Percentiles rank a stretch among this genome's conserved stretches.
Evolutionary conservation across 2,888 invertebrate species (phyloP).

Genomic region (Polydrusus cervinus): DNA sequence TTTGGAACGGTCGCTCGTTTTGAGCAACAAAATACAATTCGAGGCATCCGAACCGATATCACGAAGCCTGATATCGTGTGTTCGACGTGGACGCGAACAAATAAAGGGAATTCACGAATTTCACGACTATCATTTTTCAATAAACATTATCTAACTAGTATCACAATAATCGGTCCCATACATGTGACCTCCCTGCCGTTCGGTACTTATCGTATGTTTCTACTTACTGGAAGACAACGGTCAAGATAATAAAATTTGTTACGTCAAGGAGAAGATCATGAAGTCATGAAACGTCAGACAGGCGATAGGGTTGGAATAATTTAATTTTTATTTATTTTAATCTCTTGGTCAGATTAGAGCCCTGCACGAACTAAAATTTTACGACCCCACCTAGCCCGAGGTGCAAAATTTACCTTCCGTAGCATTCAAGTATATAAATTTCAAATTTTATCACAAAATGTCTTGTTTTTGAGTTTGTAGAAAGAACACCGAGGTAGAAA

Average conservation of each 20-base stretch:
- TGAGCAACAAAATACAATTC: conserved; percentile 17
- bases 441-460: too few species aligned
- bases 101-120: conserved; percentile 41
- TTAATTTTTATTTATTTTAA: too few species aligned
- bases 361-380: too few species aligned
- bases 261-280: too few species aligned
- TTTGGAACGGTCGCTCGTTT: conserved; percentile 33
- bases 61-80: conserved; percentile 30
- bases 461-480: too few species aligned
- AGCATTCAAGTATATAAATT: too few species aligned
- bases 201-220: background rate
- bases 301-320: too few species aligned
- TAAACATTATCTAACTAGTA: background rate
- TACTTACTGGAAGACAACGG: background rate
- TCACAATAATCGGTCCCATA: conserved; percentile 1
- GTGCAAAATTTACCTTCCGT: too few species aligned
- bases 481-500: too few species aligned
- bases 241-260: background rate
- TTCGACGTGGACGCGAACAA: conserved; percentile 35
- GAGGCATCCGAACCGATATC: conserved; percentile 14
- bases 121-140: conserved; percentile 23
- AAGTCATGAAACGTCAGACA: too few species aligned
- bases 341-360: too few species aligned
- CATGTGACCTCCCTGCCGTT: background rate
- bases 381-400: too few species aligned